A percentile compares a stretch with the other conserved stretches of the same genome.
phyloP scores from a whole-genome alignment of 2,888 invertebrate species.

The Rotaria macrura region DNA sequence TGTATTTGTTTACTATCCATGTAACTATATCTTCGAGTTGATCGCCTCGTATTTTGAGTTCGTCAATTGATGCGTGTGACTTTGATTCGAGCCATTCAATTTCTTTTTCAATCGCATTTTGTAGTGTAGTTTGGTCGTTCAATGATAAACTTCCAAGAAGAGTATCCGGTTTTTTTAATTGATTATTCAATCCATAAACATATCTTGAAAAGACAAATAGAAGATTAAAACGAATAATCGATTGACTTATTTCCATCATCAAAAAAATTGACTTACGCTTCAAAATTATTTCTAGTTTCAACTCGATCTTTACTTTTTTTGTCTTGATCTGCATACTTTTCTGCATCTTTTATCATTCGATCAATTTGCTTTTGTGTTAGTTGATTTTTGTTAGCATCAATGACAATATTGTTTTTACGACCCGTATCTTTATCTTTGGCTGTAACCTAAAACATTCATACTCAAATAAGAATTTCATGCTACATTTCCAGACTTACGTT shows the following conservation, averaged over 20 bases:
- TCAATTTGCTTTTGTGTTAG: conserved; percentile 85
- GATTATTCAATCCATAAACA: neutral
- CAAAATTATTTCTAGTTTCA: conserved; percentile 37
- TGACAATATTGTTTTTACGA: conserved; percentile 50
- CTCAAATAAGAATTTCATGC: no score
- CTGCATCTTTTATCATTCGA: conserved; percentile 62
- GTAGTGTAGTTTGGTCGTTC: no score
- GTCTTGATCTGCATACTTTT: conserved; percentile 34
- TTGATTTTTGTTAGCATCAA: conserved; percentile 66
- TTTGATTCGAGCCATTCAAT: no score
- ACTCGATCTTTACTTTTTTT: conserved; percentile 26
- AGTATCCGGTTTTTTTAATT: conserved; percentile 65
- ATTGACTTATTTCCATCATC: neutral
- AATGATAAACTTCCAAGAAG: no score
- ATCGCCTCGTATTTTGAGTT: no score
- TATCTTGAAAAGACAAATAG: neutral
- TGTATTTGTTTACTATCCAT: no score
- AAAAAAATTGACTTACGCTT: conserved; percentile 21
- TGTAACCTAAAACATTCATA: neutral
- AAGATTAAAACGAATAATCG: neutral
- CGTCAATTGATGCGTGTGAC: no score
- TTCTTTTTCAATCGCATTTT: no score
- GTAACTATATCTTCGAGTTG: no score
- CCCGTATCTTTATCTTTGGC: conserved; percentile 69
- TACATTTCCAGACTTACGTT: conserved; percentile 62